Percentiles rank a stretch among this genome's conserved stretches.
These are phyloP conservation scores for Meiosimyza decipiens DNA, from an alignment of 2,888 invertebrate species.

Conservation along the genomic window DNA sequence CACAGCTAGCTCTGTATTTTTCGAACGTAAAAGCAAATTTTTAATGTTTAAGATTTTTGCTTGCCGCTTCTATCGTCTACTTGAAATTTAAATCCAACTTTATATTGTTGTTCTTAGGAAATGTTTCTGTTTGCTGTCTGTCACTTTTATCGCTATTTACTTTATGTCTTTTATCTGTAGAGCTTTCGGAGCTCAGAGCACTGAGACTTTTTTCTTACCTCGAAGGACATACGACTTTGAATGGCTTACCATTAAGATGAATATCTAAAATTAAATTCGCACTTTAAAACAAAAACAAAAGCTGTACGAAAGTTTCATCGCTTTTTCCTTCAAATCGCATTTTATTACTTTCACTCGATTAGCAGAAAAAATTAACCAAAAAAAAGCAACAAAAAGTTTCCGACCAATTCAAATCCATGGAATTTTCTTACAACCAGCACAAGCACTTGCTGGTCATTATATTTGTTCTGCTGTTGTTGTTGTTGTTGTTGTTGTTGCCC, in stretches of 20 bases:
- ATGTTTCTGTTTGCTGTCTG: too few species aligned
- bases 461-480: slow-evolving; percentile 3
- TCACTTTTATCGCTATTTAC: slow-evolving; percentile 5
- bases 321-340: slow-evolving; percentile 19
- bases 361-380: too few species aligned
- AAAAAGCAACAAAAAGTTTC: too few species aligned
- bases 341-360: too few species aligned
- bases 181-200: neutral
- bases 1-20: too few species aligned
- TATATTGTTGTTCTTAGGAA: too few species aligned
- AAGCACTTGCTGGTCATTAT: neutral
- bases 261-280: slow-evolving; percentile 55
- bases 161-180: slow-evolving; percentile 23
- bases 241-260: slow-evolving; percentile 52
- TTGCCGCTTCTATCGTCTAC: too few species aligned
- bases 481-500: slow-evolving; percentile 9
- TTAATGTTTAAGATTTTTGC: too few species aligned
- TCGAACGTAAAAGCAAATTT: too few species aligned
- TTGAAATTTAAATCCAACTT: too few species aligned
- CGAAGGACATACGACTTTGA: neutral
- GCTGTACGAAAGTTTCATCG: slow-evolving; percentile 4
- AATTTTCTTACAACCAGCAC: neutral
- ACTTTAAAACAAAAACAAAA: slow-evolving; percentile 40
- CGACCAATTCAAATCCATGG: too few species aligned
- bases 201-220: neutral